These are phyloP conservation scores for Chrysaora quinquecirrha DNA, from an alignment of 30 jellyfish, hydroid and myxozoan species.

Conservation along the genomic window DNA sequence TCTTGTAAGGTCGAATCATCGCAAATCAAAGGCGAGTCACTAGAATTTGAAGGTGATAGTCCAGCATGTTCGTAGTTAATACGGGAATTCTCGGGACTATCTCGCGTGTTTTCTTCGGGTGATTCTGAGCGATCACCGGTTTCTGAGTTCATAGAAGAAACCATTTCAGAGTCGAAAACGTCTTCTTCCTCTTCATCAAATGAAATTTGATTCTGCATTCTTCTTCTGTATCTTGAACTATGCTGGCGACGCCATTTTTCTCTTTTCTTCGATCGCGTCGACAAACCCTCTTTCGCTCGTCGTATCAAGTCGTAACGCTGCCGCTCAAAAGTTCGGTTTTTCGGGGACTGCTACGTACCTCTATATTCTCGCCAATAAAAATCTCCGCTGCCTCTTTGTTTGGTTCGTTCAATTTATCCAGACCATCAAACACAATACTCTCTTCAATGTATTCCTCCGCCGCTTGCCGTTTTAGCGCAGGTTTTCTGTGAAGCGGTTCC, in stretches of 20 bases:
- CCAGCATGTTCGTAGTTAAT: background rate
- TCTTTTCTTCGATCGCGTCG: conserved; percentile 9
- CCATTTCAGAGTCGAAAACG: background rate
- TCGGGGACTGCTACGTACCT: too few relatives aligned
- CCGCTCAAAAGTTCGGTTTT: conserved; percentile 25
- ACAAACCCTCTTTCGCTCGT: conserved; percentile 22
- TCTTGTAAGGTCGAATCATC: too few relatives aligned
- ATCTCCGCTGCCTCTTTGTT: too few relatives aligned
- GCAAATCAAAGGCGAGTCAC: conserved; percentile 42
- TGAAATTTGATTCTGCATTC: conserved; percentile 61
- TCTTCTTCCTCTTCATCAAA: conserved; percentile 61
- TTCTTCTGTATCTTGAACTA: conserved; percentile 38
- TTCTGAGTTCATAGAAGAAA: background rate
- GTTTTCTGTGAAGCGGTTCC: conserved; percentile 27
- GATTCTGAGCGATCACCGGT: background rate
- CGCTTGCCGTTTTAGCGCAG: conserved; percentile 51
- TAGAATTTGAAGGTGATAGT: conserved; percentile 51
- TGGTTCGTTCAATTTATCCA: too few relatives aligned
- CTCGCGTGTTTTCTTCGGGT: too few relatives aligned
- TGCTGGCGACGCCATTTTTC: conserved; percentile 61
- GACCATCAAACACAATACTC: too few relatives aligned
- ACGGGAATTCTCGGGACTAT: too few relatives aligned
- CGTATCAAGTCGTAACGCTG: conserved; percentile 50
- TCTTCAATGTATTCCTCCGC: conserved; percentile 33
- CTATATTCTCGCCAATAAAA: too few relatives aligned